A percentile compares a stretch with the other conserved stretches of the same genome.
Conservation (phyloP, 1,140 invertebrate genomes). For the Homalodisca vitripennis region DNA sequence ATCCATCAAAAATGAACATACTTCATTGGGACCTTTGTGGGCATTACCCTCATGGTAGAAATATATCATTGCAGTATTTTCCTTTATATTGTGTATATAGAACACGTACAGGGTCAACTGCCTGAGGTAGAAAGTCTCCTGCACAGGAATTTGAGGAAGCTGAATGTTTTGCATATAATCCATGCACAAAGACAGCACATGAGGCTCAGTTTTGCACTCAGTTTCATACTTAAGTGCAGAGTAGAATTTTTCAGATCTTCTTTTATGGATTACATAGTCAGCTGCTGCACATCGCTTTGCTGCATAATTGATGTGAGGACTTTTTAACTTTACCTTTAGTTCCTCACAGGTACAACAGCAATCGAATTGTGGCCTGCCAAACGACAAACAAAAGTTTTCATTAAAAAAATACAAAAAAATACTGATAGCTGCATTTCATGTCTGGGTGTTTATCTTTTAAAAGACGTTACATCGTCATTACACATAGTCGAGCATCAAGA, state of each 20-base stretch:
- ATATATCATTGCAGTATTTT: slow-evolving; percentile 3
- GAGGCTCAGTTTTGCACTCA: slow-evolving; percentile 35
- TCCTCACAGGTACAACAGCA: slow-evolving; percentile 41
- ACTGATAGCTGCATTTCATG: slow-evolving; percentile 7
- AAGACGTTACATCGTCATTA: slow-evolving; percentile 44
- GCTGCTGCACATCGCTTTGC: slow-evolving; percentile 41
- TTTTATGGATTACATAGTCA: slow-evolving; percentile 42
- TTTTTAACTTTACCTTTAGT: slow-evolving; percentile 32
- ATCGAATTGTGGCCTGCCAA: slow-evolving; percentile 40
- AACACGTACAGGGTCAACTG: slow-evolving; percentile 44
- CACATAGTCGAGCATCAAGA: slow-evolving; percentile 42
- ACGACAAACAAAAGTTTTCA: not conserved
- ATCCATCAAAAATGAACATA: slow-evolving; percentile 33
- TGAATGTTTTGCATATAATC: slow-evolving; percentile 47
- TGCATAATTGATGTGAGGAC: slow-evolving; percentile 34
- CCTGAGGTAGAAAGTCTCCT: slow-evolving; percentile 41
- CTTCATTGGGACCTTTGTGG: slow-evolving; percentile 32
- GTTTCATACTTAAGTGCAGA: slow-evolving; percentile 39
- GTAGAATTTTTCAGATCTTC: slow-evolving; percentile 41
- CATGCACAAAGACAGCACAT: slow-evolving; percentile 39
- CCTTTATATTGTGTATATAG: slow-evolving; percentile 23
- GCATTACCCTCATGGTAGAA: slow-evolving; percentile 31
- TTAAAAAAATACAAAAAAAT: slow-evolving; percentile 40
- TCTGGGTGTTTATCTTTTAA: slow-evolving; percentile 36
- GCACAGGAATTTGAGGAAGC: slow-evolving; percentile 39